A percentile compares a stretch with the other conserved stretches of the same genome.
phyloP scores from a whole-genome alignment of 92 coral and sea anemone species.

The Palythoa grandis region DNA sequence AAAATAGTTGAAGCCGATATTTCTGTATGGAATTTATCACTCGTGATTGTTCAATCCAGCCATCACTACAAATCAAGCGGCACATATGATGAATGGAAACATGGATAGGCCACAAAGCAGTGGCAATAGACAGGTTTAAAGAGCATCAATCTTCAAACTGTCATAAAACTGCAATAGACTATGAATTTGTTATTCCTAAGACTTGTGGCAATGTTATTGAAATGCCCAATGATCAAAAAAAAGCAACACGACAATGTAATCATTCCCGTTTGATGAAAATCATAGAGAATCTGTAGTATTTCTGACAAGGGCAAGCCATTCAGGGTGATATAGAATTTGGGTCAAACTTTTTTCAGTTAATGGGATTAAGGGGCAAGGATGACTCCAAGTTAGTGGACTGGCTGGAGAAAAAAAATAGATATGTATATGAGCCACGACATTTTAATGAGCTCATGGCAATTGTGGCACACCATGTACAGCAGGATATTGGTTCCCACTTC shows the following conservation, averaged over 20 bases:
- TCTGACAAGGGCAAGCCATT: conserved; percentile 58
- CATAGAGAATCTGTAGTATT: conserved; percentile 61
- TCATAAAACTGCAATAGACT: conserved; percentile 28
- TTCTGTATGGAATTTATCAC: too few relatives aligned
- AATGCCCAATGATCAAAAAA: conserved; percentile 38
- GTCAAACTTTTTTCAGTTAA: conserved; percentile 60
- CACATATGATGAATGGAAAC: too few relatives aligned
- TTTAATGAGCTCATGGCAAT: too few relatives aligned
- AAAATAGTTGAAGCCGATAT: too few relatives aligned
- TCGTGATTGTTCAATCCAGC: too few relatives aligned
- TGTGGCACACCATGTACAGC: too few relatives aligned
- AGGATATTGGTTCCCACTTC: too few relatives aligned
- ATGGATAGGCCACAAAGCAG: too few relatives aligned
- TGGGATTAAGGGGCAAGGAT: conserved; percentile 60
- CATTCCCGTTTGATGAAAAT: conserved; percentile 47
- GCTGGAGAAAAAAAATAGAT: too few relatives aligned
- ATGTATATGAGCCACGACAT: too few relatives aligned
- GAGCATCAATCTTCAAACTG: conserved; percentile 28
- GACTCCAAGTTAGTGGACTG: conserved; percentile 44
- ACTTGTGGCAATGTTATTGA: conserved; percentile 35
- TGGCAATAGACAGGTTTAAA: too few relatives aligned
- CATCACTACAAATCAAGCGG: too few relatives aligned
- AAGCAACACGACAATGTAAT: conserved; percentile 28
- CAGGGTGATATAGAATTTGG: conserved; percentile 63
- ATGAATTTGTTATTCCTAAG: conserved; percentile 23